phyloP scores from a whole-genome alignment of 2,113 vertebrate genomes.

The Epinephelus cyanopodus region DNA sequence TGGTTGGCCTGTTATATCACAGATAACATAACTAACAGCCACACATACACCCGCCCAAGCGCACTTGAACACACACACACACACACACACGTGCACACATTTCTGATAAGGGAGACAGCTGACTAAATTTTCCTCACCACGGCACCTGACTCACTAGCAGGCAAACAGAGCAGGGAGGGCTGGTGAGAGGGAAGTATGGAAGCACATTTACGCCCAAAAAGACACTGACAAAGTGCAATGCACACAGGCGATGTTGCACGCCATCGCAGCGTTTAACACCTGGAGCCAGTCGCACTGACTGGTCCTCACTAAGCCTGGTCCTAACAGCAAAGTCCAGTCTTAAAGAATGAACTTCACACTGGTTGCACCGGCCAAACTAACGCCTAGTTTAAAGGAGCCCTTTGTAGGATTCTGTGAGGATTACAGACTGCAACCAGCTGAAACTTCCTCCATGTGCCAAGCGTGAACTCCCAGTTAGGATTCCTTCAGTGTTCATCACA shows the following conservation, averaged over 20 bases:
- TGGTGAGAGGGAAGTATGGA: constrained; percentile 31
- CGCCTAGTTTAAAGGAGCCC: too few relatives aligned
- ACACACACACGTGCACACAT: constrained; percentile 33
- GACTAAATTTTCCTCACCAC: constrained; percentile 66
- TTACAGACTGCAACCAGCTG: too few relatives aligned
- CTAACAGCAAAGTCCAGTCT: too few relatives aligned
- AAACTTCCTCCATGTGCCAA: too few relatives aligned
- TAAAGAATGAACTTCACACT: too few relatives aligned
- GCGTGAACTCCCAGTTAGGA: too few relatives aligned
- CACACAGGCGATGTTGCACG: constrained; percentile 15
- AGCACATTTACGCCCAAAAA: constrained; percentile 32
- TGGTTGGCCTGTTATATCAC: constrained; percentile 78
- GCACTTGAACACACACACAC: constrained; percentile 32
- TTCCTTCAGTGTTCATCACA: too few relatives aligned
- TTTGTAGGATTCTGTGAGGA: too few relatives aligned
- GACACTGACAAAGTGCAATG: neutral
- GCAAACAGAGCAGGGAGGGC: constrained; percentile 30
- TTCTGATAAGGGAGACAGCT: constrained; percentile 68
- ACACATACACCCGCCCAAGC: constrained; percentile 37
- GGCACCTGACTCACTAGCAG: constrained; percentile 70
- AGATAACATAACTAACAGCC: constrained; percentile 75
- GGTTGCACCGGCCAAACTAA: too few relatives aligned
- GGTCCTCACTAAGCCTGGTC: too few relatives aligned
- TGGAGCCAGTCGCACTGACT: constrained; percentile 1
- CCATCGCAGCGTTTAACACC: constrained; percentile 18